Conservation (phyloP, 53 echinoderm and acorn worm genomes). For the Echinometra lucunter region DNA sequence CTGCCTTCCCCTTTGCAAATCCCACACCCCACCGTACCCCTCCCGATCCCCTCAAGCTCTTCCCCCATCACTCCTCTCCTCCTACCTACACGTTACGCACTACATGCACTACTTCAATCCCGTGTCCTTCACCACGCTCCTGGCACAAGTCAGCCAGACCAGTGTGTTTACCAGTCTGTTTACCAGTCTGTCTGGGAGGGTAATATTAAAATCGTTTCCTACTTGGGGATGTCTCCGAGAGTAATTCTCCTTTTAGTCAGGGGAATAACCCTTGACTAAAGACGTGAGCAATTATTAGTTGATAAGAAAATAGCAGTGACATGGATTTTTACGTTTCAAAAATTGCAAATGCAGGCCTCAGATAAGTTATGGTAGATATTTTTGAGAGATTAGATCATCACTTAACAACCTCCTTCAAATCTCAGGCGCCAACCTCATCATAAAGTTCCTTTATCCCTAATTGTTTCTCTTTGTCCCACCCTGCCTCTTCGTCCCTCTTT, state of each 20-base stretch:
- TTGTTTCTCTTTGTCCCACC: background rate
- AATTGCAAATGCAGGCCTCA: background rate
- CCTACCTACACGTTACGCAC: background rate
- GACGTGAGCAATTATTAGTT: background rate
- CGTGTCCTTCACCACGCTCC: background rate
- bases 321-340: background rate
- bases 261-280: background rate
- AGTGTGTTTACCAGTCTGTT: conserved; percentile 8
- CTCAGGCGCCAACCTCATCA: background rate
- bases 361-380: background rate
- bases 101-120: background rate
- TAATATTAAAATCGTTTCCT: background rate
- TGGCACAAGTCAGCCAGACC: background rate
- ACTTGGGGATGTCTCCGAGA: background rate
- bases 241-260: background rate
- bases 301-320: background rate
- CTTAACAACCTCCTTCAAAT: background rate
- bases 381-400: background rate
- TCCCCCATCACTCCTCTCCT: background rate
- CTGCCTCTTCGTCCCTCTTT: background rate
- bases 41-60: background rate
- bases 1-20: background rate
- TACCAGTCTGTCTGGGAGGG: conserved; percentile 15
- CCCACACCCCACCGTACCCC: background rate
- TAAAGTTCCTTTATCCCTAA: background rate